Percentiles rank a stretch among this genome's conserved stretches.
phyloP scores from a whole-genome alignment of 2,797 vertebrate species.

The Agapornis canus region DNA sequence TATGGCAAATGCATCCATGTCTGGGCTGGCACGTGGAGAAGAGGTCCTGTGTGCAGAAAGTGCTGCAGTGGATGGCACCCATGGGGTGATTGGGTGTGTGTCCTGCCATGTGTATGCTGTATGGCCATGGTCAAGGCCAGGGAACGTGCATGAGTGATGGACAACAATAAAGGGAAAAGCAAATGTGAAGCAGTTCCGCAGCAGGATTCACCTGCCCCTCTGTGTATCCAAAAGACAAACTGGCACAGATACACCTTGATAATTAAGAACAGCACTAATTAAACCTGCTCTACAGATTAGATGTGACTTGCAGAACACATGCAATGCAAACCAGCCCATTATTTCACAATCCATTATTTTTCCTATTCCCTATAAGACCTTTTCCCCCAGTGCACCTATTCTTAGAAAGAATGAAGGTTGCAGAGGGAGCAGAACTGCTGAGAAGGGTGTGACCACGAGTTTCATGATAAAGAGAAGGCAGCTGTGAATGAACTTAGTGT shows the following conservation, averaged over 20 bases:
- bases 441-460: not conserved
- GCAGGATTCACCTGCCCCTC: not conserved
- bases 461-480: not conserved
- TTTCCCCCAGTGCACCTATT: not conserved
- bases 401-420: not conserved
- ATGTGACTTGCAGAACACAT: not conserved
- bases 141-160: not conserved
- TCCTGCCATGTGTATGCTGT: accelerated
- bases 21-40: not conserved
- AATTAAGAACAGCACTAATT: not conserved
- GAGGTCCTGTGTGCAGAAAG: not conserved
- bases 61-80: not conserved
- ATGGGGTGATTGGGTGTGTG: accelerated
- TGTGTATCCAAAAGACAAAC: not conserved
- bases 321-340: not conserved
- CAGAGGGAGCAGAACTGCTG: not conserved
- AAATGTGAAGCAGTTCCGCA: not conserved
- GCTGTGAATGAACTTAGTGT: not conserved
- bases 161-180: accelerated
- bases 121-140: not conserved
- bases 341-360: not conserved
- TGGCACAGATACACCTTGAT: not conserved
- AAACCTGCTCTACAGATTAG: not conserved
- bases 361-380: not conserved
- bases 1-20: accelerated